A percentile compares a stretch with the other conserved stretches of the same genome.
Conservation (phyloP, 2,888 invertebrate genomes). For the Metallyticus violacea region DNA sequence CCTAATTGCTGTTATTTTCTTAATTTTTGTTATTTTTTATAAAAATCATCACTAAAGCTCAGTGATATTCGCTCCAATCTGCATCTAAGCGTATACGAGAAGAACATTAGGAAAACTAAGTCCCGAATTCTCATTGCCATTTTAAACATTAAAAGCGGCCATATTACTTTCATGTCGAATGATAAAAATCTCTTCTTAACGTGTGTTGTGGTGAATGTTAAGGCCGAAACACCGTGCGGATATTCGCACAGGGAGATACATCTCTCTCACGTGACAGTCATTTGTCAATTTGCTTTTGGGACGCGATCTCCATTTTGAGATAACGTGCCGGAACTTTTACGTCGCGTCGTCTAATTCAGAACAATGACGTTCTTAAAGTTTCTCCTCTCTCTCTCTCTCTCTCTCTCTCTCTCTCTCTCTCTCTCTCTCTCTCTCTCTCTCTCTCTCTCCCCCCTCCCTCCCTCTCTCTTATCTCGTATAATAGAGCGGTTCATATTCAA, state of each 20-base stretch:
- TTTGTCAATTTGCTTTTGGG: background rate
- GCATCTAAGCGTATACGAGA: no score
- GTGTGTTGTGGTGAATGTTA: background rate
- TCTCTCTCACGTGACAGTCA: background rate
- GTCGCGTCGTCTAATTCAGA: background rate
- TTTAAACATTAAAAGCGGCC: background rate
- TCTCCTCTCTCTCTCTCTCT: no score
- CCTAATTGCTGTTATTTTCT: no score
- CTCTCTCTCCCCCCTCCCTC: no score
- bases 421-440: no score
- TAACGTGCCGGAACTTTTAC: background rate
- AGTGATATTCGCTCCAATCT: no score
- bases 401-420: no score
- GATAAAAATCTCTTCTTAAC: background rate
- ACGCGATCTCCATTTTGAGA: background rate
- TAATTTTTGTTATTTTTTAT: no score
- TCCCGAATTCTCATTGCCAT: background rate
- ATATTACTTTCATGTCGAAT: background rate
- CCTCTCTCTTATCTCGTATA: no score
- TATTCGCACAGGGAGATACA: background rate
- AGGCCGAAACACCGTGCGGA: background rate
- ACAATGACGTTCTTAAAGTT: background rate
- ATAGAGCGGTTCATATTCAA: no score
- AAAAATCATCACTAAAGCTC: no score
- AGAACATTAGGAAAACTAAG: background rate